These are phyloP conservation scores for Tricholaema leucomelas DNA, from an alignment of 2,113 vertebrate species.

Conservation along the genomic window DNA sequence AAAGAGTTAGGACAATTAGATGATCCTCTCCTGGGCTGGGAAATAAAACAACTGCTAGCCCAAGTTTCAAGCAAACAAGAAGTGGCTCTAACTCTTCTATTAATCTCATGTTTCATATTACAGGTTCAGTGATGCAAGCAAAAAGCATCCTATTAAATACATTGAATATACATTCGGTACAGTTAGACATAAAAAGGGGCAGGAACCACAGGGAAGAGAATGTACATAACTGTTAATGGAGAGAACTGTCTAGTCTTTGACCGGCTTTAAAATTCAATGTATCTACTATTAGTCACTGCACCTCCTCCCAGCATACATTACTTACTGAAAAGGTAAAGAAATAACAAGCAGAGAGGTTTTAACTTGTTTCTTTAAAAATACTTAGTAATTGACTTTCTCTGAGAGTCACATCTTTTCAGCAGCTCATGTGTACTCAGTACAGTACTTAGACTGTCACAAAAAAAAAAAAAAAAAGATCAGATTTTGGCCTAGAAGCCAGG, in stretches of 20 bases:
- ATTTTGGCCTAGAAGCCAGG: not conserved
- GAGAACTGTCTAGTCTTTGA: slow-evolving; percentile 4
- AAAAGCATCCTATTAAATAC: slow-evolving; percentile 28
- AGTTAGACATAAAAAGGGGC: slow-evolving; percentile 16
- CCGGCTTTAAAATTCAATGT: not conserved
- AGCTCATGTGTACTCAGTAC: not conserved
- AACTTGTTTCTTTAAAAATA: slow-evolving; percentile 52
- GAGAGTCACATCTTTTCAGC: not conserved
- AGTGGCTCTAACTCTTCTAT: not conserved
- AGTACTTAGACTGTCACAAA: not conserved
- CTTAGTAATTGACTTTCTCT: not conserved
- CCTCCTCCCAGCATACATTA: not conserved
- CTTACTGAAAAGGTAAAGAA: slow-evolving; percentile 4
- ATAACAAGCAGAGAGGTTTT: slow-evolving; percentile 1
- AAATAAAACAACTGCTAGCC: not conserved
- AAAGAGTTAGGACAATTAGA: slow-evolving; percentile 31
- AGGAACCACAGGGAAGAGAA: not conserved
- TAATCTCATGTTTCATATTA: slow-evolving; percentile 41
- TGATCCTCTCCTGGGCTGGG: not conserved
- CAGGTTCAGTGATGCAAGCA: not conserved
- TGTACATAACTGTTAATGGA: not conserved
- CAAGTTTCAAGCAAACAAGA: slow-evolving; percentile 13
- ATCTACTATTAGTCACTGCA: not conserved
- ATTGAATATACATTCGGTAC: slow-evolving; percentile 32
- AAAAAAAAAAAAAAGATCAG: not conserved